phyloP scores from a whole-genome alignment of 2,797 vertebrate species.

The Pantherophis vulpinus region DNA sequence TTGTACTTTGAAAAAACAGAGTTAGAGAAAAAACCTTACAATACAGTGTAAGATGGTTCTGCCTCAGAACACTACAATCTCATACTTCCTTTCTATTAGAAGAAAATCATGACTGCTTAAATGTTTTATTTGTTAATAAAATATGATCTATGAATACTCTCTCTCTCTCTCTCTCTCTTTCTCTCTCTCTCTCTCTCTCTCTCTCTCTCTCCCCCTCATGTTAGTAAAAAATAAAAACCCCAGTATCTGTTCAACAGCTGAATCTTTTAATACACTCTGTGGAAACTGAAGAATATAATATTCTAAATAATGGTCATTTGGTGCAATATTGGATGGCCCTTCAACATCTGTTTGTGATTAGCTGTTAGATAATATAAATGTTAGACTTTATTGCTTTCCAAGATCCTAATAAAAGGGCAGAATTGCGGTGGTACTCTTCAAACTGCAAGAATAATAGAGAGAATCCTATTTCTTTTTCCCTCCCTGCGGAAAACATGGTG shows the following conservation, averaged over 20 bases:
- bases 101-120: background rate
- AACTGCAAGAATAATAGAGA: background rate
- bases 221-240: background rate
- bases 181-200: too few relatives aligned
- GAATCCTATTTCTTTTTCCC: background rate
- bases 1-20: background rate
- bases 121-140: background rate
- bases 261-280: background rate
- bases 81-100: background rate
- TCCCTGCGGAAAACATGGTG: background rate
- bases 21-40: background rate
- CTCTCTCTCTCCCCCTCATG: too few relatives aligned
- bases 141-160: background rate
- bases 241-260: background rate
- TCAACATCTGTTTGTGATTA: background rate
- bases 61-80: background rate
- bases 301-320: background rate
- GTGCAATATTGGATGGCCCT: background rate
- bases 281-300: background rate
- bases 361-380: background rate
- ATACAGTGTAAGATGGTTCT: background rate
- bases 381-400: background rate
- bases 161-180: too few relatives aligned
- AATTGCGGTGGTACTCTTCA: background rate
- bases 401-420: background rate